A percentile compares a stretch with the other conserved stretches of the same genome.
These are phyloP conservation scores for Eurypyga helias DNA, from an alignment of 2,113 vertebrate species.

Conservation along the genomic window DNA sequence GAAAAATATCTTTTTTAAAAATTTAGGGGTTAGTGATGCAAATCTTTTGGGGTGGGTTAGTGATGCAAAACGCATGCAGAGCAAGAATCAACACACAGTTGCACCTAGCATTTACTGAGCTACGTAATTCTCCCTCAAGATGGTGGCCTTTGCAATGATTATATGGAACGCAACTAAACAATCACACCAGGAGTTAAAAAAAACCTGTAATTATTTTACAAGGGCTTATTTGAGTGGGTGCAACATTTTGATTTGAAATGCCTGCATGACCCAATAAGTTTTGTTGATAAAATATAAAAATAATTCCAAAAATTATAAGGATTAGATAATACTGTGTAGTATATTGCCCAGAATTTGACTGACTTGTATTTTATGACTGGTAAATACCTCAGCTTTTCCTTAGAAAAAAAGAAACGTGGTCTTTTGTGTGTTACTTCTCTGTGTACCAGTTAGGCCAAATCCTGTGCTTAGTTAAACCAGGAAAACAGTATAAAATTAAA, in stretches of 20 bases:
- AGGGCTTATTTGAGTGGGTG: neutral
- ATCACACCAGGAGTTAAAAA: neutral
- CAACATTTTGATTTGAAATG: neutral
- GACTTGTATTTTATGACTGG: neutral
- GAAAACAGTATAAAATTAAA: neutral
- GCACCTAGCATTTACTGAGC: neutral
- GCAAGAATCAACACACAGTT: neutral
- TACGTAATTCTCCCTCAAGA: neutral
- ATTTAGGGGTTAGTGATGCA: neutral
- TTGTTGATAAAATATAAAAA: neutral
- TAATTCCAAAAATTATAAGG: neutral
- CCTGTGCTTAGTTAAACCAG: neutral
- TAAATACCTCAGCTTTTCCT: neutral
- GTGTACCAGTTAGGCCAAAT: neutral
- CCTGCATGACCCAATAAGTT: neutral
- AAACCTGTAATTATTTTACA: neutral
- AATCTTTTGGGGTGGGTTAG: neutral
- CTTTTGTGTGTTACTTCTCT: neutral
- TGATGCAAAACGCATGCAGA: neutral
- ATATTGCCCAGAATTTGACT: neutral
- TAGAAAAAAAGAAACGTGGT: neutral
- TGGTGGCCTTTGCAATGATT: neutral
- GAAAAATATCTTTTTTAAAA: neutral
- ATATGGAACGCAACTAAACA: neutral
- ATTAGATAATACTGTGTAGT: neutral